Conservation (phyloP, 2,888 invertebrate species). For the Leucoma salicis region DNA sequence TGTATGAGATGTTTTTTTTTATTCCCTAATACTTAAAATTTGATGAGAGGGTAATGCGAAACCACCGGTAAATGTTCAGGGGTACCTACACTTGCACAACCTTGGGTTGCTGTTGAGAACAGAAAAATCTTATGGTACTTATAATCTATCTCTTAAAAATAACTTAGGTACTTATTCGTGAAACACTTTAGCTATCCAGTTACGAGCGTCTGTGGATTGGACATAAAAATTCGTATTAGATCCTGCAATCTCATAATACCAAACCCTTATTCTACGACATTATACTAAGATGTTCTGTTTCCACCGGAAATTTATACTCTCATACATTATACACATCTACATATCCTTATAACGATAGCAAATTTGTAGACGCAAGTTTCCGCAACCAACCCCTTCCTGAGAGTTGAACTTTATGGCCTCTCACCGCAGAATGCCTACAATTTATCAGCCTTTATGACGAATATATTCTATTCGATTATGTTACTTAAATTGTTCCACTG, state of each 20-base stretch:
- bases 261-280: slow-evolving; percentile 25
- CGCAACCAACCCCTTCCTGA: slow-evolving; percentile 28
- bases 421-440: slow-evolving; percentile 33
- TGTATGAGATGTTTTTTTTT: too few species aligned
- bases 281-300: slow-evolving; percentile 23
- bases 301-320: slow-evolving; percentile 16
- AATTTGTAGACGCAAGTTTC: slow-evolving; percentile 34
- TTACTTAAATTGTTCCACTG: slow-evolving; percentile 33
- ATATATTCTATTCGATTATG: slow-evolving; percentile 41
- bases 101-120: too few species aligned
- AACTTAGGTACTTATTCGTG: too few species aligned
- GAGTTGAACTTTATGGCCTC: slow-evolving; percentile 37
- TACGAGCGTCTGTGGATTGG: too few species aligned
- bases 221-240: slow-evolving; percentile 7
- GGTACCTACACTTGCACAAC: too few species aligned
- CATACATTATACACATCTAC: slow-evolving; percentile 19
- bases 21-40: too few species aligned
- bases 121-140: too few species aligned
- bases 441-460: slow-evolving; percentile 39
- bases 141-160: too few species aligned
- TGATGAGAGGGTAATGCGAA: too few species aligned
- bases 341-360: slow-evolving; percentile 28
- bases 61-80: too few species aligned
- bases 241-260: slow-evolving; percentile 7
- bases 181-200: too few species aligned